A percentile compares a stretch with the other conserved stretches of the same genome.
Conservation (phyloP, 2,113 vertebrate genomes). For the Cyphomyrus plagiostoma region DNA sequence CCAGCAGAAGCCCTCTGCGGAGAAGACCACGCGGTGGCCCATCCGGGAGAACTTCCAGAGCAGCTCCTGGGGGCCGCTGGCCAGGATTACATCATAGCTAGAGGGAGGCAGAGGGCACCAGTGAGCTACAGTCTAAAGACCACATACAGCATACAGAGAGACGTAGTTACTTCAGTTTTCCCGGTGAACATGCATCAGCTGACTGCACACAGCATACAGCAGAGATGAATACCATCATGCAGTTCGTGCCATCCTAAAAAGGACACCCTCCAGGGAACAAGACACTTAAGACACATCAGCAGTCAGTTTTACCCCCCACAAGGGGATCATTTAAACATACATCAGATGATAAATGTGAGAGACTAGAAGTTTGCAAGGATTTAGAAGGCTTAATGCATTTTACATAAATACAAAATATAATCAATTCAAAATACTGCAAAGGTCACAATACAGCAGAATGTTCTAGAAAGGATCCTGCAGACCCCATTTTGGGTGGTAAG, state of each 20-base stretch:
- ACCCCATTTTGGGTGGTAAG: neutral
- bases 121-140: neutral
- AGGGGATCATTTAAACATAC: neutral
- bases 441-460: neutral
- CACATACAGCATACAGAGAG: neutral
- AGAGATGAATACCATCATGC: neutral
- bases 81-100: slow-evolving; percentile 69
- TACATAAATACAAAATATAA: neutral
- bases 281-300: neutral
- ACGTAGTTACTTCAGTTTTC: neutral
- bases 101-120: neutral
- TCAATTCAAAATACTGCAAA: neutral
- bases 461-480: neutral
- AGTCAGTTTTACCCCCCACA: neutral
- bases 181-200: neutral
- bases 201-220: neutral
- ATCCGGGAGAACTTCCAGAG: slow-evolving; percentile 59
- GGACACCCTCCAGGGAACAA: neutral
- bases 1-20: slow-evolving; percentile 70
- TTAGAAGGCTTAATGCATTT: neutral
- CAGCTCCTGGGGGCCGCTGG: slow-evolving; percentile 59
- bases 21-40: slow-evolving; percentile 62
- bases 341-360: neutral
- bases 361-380: neutral
- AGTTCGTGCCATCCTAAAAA: neutral